Conservation (phyloP, 2,888 invertebrate species). For the Cheiracanthium punctorium region DNA sequence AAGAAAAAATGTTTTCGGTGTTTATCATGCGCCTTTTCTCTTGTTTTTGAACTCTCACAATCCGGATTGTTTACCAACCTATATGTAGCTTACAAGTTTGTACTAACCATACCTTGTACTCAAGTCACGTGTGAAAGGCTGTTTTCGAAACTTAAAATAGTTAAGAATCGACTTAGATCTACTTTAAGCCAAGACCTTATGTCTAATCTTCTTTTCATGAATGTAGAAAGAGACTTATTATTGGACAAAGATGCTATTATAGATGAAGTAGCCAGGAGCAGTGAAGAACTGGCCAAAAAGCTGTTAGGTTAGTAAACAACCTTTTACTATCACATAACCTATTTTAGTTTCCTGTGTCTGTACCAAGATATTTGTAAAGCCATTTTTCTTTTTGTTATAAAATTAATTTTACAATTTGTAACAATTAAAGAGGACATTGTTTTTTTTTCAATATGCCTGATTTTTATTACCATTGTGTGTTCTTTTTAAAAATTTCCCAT, state of each 20-base stretch:
- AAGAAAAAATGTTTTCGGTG: neutral
- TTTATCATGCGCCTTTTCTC: slow-evolving; percentile 1
- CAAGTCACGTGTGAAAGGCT: slow-evolving; percentile 5
- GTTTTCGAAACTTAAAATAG: neutral
- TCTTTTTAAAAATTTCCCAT: too few relatives aligned
- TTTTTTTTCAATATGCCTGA: too few relatives aligned
- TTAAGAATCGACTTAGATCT: slow-evolving; percentile 16
- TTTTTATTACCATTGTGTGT: too few relatives aligned
- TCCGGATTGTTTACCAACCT: neutral
- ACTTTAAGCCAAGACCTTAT: slow-evolving; percentile 3
- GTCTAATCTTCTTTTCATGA: slow-evolving; percentile 9
- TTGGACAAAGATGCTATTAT: slow-evolving; percentile 1
- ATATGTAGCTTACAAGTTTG: neutral
- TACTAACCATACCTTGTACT: slow-evolving; percentile 13
- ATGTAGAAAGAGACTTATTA: neutral
- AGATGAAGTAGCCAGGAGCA: neutral
- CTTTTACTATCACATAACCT: neutral
- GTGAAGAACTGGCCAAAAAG: slow-evolving; percentile 16
- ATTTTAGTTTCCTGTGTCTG: neutral
- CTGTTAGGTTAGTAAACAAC: slow-evolving; percentile 1
- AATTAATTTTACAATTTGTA: neutral
- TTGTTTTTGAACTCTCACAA: slow-evolving; percentile 3
- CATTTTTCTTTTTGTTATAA: slow-evolving; percentile 6
- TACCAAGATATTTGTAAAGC: neutral
- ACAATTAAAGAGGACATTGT: too few relatives aligned